A percentile compares a stretch with the other conserved stretches of the same genome.
Evolutionary conservation across 2,888 invertebrate genomes (phyloP).

Genomic region (Tineola bisselliella): DNA sequence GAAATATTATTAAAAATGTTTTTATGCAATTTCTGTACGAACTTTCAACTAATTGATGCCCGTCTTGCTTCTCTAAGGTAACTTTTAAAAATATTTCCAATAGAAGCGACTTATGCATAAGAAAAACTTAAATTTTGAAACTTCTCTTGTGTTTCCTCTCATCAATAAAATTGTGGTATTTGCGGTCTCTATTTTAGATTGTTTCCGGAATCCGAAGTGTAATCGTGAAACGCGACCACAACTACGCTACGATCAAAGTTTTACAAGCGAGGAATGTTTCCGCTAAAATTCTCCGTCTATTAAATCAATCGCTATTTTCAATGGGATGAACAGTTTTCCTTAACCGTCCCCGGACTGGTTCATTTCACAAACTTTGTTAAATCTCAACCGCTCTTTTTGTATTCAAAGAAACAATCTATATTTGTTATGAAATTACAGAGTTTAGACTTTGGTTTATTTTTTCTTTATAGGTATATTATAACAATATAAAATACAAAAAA

Average conservation of each 20-base stretch:
- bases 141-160: background rate
- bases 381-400: background rate
- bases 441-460: background rate
- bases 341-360: background rate
- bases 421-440: background rate
- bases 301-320: conserved; percentile 23
- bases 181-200: conserved; percentile 35
- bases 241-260: conserved; percentile 21
- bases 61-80: background rate
- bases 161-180: conserved; percentile 1
- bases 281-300: conserved; percentile 25
- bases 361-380: conserved; percentile 7
- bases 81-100: background rate
- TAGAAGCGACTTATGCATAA: background rate
- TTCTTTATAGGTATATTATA: no score
- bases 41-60: background rate
- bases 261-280: conserved; percentile 19
- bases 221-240: conserved; percentile 20
- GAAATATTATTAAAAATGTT: background rate
- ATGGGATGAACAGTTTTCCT: background rate
- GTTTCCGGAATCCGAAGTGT: conserved; percentile 31
- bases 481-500: no score
- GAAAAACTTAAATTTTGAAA: background rate
- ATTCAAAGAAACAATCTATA: background rate
- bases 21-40: background rate